Evolutionary conservation across 2,888 invertebrate species (phyloP).

Genomic region (Melieria picta): DNA sequence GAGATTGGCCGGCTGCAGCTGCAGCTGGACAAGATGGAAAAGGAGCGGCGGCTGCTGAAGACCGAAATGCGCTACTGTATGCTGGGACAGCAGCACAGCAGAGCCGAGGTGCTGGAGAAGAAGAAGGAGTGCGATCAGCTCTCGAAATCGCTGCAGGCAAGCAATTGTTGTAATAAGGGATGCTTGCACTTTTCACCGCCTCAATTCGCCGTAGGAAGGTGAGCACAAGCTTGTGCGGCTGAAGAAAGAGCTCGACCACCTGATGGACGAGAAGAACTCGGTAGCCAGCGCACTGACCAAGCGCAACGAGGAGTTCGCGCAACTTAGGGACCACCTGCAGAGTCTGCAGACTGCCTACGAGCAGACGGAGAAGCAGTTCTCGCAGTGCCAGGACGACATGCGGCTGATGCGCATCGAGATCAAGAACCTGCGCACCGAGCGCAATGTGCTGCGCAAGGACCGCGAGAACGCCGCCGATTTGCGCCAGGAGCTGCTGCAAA

Average conservation of each 20-base stretch:
- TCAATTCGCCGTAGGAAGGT: constrained; percentile 68
- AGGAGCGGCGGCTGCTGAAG: constrained; percentile 75
- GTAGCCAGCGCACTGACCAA: constrained; percentile 84
- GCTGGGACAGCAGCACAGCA: constrained; percentile 62
- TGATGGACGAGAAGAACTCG: constrained; percentile 82
- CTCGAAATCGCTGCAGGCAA: constrained; percentile 72
- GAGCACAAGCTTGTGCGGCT: constrained; percentile 76
- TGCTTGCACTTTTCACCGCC: not conserved
- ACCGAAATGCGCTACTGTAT: constrained; percentile 65
- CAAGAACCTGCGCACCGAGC: constrained; percentile 79
- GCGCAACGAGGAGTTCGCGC: constrained; percentile 82
- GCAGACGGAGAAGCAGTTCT: constrained; percentile 77
- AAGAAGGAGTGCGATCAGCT: constrained; percentile 68
- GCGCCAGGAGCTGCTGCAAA: constrained; percentile 74
- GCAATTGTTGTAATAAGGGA: not conserved
- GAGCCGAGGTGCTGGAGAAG: constrained; percentile 62
- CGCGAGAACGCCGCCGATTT: constrained; percentile 85
- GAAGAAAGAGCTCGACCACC: constrained; percentile 78
- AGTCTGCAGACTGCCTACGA: constrained; percentile 82
- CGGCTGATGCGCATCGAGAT: constrained; percentile 85
- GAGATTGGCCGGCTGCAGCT: constrained; percentile 78
- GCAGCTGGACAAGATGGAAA: constrained; percentile 73
- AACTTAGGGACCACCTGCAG: constrained; percentile 82
- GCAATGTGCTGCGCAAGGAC: constrained; percentile 75
- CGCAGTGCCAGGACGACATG: constrained; percentile 84